Conservation (phyloP, 2,113 vertebrate species). For the Narcine bancroftii region DNA sequence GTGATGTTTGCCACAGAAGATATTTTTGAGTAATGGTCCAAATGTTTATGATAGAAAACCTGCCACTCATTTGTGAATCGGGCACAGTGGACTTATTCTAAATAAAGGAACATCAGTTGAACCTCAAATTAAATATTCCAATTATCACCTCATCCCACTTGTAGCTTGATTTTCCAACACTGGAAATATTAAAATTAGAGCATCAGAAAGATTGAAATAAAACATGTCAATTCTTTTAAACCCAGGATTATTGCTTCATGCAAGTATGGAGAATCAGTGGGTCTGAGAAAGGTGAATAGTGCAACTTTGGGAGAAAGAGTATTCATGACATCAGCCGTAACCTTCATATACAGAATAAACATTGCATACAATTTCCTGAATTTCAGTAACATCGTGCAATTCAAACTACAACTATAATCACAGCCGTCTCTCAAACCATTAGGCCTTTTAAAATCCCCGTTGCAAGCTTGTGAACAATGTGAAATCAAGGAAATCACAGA, state of each 20-base stretch:
- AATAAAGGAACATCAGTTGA: background rate
- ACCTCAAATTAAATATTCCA: background rate
- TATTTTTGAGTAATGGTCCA: too few relatives aligned
- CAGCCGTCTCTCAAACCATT: background rate
- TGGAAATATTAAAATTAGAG: background rate
- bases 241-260: background rate
- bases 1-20: too few relatives aligned
- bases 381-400: background rate
- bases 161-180: background rate
- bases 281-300: background rate
- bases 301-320: too few relatives aligned
- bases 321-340: too few relatives aligned
- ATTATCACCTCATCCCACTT: background rate
- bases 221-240: background rate
- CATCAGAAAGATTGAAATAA: background rate
- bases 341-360: background rate
- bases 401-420: background rate
- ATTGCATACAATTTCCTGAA: background rate
- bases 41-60: too few relatives aligned
- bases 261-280: background rate
- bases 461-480: background rate
- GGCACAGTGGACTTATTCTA: background rate
- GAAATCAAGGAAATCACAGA: background rate
- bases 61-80: background rate
- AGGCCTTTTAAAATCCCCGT: background rate